Conservation (phyloP, 2,113 vertebrate genomes). For the Paedocypris sp. region DNA sequence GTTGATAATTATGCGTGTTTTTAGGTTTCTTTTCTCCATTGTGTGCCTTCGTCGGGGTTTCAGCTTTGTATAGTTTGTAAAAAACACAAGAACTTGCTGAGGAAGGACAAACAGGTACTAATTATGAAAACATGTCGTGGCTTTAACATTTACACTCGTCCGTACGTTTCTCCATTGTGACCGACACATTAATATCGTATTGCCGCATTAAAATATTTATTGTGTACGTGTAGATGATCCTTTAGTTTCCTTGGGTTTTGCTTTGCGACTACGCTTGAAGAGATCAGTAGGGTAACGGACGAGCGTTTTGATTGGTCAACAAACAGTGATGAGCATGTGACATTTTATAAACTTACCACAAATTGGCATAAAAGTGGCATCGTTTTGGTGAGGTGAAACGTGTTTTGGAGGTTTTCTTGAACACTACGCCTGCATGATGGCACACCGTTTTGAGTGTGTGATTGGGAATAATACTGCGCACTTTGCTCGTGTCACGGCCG, state of each 20-base stretch:
- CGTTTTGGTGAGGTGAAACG: slow-evolving; percentile 1
- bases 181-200: slow-evolving; percentile 46
- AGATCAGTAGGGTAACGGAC: background rate
- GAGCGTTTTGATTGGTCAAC: too few species aligned
- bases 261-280: slow-evolving; percentile 34
- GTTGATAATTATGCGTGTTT: slow-evolving; percentile 49
- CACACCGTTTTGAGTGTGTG: slow-evolving; percentile 1
- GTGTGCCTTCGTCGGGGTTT: slow-evolving; percentile 72
- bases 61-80: slow-evolving; percentile 65
- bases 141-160: slow-evolving; percentile 40
- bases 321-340: background rate
- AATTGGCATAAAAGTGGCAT: slow-evolving; percentile 1
- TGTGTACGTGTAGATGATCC: slow-evolving; percentile 52
- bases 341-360: background rate
- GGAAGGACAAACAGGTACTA: slow-evolving; percentile 59
- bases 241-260: slow-evolving; percentile 29
- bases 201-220: slow-evolving; percentile 60
- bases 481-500: background rate
- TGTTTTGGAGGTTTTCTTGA: background rate
- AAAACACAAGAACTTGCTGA: slow-evolving; percentile 45
- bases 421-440: slow-evolving; percentile 5
- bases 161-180: slow-evolving; percentile 33
- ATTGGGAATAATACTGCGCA: background rate
- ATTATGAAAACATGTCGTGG: slow-evolving; percentile 42
- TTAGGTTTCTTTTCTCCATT: slow-evolving; percentile 60